A percentile compares a stretch with the other conserved stretches of the same genome.
Conservation (phyloP, 2,113 vertebrate genomes). For the Caracal caracal region DNA sequence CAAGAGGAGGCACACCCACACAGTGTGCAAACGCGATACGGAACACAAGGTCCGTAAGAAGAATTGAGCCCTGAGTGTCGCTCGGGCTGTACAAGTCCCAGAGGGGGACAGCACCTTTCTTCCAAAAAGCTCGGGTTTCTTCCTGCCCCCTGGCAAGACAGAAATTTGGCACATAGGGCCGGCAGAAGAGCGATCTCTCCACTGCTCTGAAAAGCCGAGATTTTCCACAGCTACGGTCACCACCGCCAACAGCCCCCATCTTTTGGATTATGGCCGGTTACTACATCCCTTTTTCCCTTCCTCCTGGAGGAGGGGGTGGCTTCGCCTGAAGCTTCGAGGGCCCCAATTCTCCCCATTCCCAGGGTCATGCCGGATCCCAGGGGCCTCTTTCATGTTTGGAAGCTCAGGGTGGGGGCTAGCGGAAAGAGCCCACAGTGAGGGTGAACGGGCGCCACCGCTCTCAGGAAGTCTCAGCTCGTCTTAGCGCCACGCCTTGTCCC, state of each 20-base stretch:
- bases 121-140: not conserved
- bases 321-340: not conserved
- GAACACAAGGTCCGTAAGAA: not conserved
- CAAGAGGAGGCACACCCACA: not conserved
- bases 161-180: not conserved
- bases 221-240: not conserved
- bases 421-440: not conserved
- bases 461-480: not conserved
- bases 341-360: not conserved
- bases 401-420: not conserved
- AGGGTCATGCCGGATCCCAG: not conserved
- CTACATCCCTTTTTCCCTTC: not conserved
- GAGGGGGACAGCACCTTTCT: not conserved
- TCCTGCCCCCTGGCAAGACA: not conserved
- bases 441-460: not conserved
- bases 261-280: not conserved
- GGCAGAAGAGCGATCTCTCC: not conserved
- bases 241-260: not conserved
- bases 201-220: not conserved
- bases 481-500: not conserved
- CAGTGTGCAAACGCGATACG: not conserved
- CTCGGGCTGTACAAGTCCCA: not conserved
- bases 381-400: conserved; percentile 49
- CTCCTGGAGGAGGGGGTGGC: not conserved
- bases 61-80: not conserved